Evolutionary conservation across 2,113 vertebrate species (phyloP), one percentile per base, ranked within the genome.

Genomic region (Plecotus auritus): DNA sequence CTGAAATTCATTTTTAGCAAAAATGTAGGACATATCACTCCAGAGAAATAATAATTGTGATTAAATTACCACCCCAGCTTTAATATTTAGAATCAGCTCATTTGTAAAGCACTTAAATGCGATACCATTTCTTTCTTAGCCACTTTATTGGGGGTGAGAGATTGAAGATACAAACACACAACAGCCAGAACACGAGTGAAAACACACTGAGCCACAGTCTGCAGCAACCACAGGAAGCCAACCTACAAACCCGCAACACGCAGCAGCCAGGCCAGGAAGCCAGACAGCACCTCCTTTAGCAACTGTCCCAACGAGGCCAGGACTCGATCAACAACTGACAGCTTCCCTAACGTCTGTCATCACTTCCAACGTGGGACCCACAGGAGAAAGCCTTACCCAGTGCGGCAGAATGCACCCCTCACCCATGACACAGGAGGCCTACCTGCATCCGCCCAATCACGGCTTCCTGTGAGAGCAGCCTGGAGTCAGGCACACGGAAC

Each of bases 381-480:
- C 5, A 42, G n/a, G 9, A 61, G 35, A 51, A 28, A 93, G 23
- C 6, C n/a, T 70, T 2, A 4, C 1, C 14, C 9, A 2, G 0
- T 9, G 10, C 35, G 64, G 4, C 5, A 16, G 80, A 72, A 72
- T 1, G 4, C 1, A 2, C 1, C 5, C 26, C 14, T 22, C 18
- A 16, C 7, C 49, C n/a, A 18, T 28, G 6, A 49, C 37, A 23
- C 0, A 22, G 20, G 35, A 2, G 2, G 22, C 0, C 5, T 23
- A 0, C 9, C 0, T 0, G 23, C 9, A 9, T 5, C 32, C 11
- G 32, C 17, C 42, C 3, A 0, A 5, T 30, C 8, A 7, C 4
- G 35, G 11, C 51, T 30, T 74, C 76, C 51, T 5, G 4, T 0
- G 16, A 7, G 69, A 20, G 22, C 7, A 42, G 85, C 23, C 18